Percentiles rank a stretch among this genome's conserved stretches.
phyloP scores from a whole-genome alignment of 2,888 invertebrate species.

The Heliconius hortense region DNA sequence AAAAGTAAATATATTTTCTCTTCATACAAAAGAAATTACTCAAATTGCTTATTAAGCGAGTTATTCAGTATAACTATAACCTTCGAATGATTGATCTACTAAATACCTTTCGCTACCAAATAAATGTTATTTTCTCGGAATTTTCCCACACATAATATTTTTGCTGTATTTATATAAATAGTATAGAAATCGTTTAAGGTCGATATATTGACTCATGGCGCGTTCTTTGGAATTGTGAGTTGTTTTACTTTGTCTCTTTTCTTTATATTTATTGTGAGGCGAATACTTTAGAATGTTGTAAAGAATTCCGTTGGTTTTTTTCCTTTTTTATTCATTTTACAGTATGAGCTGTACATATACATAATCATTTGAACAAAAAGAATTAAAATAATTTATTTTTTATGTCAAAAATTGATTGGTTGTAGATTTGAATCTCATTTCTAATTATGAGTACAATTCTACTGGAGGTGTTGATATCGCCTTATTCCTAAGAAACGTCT shows the following conservation, averaged over 20 bases:
- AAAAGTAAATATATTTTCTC: not conserved
- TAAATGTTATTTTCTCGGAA: slow-evolving; percentile 4
- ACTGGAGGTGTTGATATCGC: too few relatives aligned
- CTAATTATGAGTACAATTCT: too few relatives aligned
- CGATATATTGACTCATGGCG: not conserved
- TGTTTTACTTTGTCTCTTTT: not conserved
- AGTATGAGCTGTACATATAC: too few relatives aligned
- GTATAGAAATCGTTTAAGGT: slow-evolving; percentile 1
- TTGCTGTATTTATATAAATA: not conserved
- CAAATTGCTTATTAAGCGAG: slow-evolving; percentile 1
- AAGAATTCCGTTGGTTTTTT: not conserved
- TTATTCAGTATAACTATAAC: not conserved
- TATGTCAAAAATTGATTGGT: too few relatives aligned
- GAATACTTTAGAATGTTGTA: not conserved
- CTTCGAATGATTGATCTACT: slow-evolving; percentile 16
- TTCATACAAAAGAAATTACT: not conserved
- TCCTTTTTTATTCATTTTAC: not conserved
- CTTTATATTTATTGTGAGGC: not conserved
- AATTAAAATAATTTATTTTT: too few relatives aligned
- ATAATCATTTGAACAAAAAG: too few relatives aligned
- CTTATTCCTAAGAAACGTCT: too few relatives aligned
- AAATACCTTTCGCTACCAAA: slow-evolving; percentile 13
- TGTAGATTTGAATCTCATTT: too few relatives aligned
- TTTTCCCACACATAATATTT: not conserved
- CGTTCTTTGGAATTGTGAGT: not conserved